Conservation (phyloP, 2,797 vertebrate genomes). For the Lepus townsendii region DNA sequence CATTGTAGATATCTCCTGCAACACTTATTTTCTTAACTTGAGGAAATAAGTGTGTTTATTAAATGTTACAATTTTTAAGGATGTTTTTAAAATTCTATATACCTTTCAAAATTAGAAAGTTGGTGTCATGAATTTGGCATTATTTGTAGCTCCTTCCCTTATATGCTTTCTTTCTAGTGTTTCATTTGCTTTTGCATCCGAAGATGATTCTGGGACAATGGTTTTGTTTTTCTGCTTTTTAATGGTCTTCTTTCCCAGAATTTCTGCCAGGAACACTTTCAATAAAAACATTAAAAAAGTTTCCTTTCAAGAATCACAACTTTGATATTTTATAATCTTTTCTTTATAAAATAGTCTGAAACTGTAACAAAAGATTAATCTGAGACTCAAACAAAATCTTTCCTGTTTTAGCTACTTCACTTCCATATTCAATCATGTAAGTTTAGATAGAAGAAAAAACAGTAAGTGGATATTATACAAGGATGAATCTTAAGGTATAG, state of each 20-base stretch:
- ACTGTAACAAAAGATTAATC: background rate
- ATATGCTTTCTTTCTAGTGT: background rate
- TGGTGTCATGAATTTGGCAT: background rate
- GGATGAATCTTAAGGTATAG: background rate
- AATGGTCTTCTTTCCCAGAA: background rate
- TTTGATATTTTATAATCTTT: background rate
- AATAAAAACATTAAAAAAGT: slow-evolving; percentile 1
- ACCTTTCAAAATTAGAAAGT: background rate
- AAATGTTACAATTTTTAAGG: background rate
- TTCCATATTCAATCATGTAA: background rate
- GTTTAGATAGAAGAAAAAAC: background rate
- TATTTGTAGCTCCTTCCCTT: background rate
- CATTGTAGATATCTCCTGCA: background rate
- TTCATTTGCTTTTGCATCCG: background rate
- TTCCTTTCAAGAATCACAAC: background rate
- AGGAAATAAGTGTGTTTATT: background rate
- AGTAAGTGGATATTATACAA: background rate
- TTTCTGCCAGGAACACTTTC: background rate
- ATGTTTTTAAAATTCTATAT: background rate
- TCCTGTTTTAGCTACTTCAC: background rate
- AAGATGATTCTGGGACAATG: background rate
- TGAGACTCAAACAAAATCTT: background rate
- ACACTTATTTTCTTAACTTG: background rate
- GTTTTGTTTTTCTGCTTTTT: background rate
- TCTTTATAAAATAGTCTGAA: too few relatives aligned